phyloP scores from a whole-genome alignment of 2,888 invertebrate genomes.

The Hydrotaea cyrtoneurina region DNA sequence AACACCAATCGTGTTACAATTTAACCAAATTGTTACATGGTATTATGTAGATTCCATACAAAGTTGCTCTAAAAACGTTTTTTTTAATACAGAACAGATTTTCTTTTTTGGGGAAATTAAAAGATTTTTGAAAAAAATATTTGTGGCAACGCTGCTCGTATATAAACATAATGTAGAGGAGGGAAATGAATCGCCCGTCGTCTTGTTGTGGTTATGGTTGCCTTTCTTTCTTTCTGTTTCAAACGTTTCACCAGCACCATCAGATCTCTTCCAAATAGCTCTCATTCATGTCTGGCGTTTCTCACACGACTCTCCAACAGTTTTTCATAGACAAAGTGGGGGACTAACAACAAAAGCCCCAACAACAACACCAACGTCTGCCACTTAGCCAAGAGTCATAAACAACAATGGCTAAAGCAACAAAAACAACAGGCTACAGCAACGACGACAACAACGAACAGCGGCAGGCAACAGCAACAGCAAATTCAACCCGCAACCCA shows the following conservation, averaged over 20 bases:
- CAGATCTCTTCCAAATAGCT: conserved; percentile 32
- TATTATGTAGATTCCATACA: no score
- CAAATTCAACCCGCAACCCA: conserved; percentile 31
- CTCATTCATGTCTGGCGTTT: conserved; percentile 40
- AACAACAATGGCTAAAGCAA: conserved; percentile 32
- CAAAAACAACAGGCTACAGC: conserved; percentile 35
- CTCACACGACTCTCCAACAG: conserved; percentile 54
- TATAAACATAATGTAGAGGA: neutral
- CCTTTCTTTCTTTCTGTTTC: neutral
- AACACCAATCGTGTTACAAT: no score
- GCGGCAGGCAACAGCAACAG: conserved; percentile 45
- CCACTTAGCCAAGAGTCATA: conserved; percentile 39
- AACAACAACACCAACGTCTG: conserved; percentile 44
- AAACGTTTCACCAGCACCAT: conserved; percentile 13
- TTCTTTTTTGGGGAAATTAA: no score
- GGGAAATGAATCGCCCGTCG: neutral
- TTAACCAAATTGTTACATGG: no score
- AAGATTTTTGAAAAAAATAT: no score
- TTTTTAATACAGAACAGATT: no score
- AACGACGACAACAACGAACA: conserved; percentile 30
- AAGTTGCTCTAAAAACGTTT: no score
- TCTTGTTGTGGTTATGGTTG: neutral
- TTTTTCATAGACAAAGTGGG: conserved; percentile 55
- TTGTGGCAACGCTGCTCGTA: neutral
- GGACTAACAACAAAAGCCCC: conserved; percentile 54